Conservation (phyloP, 2,888 invertebrate species). For the Lochmaea capreae region DNA sequence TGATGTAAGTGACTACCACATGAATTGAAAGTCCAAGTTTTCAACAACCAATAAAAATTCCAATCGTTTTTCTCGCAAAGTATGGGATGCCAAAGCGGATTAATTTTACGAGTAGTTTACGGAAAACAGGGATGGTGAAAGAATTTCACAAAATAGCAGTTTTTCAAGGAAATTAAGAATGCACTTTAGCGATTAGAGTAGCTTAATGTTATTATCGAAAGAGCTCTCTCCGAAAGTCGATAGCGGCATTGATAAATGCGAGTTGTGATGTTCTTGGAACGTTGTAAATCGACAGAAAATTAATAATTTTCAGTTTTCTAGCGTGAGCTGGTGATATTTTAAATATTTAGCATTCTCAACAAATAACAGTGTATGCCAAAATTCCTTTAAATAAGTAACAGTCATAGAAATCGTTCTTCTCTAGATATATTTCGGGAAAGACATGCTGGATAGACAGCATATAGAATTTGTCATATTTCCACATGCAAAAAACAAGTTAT, state of each 20-base stretch:
- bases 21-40: neutral
- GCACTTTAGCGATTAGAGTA: neutral
- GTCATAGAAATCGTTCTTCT: too few species aligned
- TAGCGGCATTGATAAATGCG: neutral
- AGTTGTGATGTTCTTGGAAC: neutral
- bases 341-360: too few species aligned
- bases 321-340: too few species aligned
- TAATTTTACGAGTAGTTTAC: slow-evolving; percentile 6
- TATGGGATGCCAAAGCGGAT: neutral
- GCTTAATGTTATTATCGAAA: neutral
- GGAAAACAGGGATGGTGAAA: neutral
- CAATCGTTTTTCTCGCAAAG: neutral
- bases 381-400: too few species aligned
- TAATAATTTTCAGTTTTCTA: neutral
- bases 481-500: too few species aligned
- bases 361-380: too few species aligned
- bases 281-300: neutral
- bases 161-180: neutral
- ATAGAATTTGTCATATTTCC: too few species aligned
- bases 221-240: neutral
- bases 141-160: neutral
- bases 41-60: neutral
- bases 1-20: neutral
- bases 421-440: too few species aligned
- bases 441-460: too few species aligned